A percentile compares a stretch with the other conserved stretches of the same genome.
These are phyloP conservation scores for Centropus bengalensis DNA, from an alignment of 2,113 vertebrate genomes.

Conservation along the genomic window DNA sequence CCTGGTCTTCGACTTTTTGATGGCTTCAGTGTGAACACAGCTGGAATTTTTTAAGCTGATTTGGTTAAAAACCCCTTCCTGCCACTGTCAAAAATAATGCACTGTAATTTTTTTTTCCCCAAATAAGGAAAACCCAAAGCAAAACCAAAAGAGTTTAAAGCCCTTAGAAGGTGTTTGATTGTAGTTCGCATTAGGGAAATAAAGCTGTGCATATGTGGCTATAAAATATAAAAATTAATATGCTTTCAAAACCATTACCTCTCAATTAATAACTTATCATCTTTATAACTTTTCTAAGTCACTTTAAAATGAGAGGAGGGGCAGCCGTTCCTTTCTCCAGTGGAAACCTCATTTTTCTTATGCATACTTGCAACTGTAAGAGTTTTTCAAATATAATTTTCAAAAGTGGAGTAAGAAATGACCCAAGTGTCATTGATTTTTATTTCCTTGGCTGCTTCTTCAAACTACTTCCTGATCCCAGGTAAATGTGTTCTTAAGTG, in stretches of 20 bases:
- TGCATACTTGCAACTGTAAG: not conserved
- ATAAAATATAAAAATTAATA: conserved; percentile 7
- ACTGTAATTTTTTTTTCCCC: not conserved
- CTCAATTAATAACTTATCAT: not conserved
- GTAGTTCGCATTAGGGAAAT: not conserved
- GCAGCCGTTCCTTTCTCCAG: not conserved
- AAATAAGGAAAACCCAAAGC: conserved; percentile 48
- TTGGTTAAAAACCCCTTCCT: conserved; percentile 72
- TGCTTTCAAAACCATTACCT: not conserved
- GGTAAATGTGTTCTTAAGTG: not conserved
- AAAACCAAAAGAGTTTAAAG: conserved; percentile 44
- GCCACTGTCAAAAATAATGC: conserved; percentile 66
- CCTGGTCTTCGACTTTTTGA: conserved; percentile 59
- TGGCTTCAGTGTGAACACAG: conserved; percentile 59
- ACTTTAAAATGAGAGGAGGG: not conserved
- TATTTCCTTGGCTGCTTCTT: not conserved
- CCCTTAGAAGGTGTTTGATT: not conserved
- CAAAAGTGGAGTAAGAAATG: not conserved
- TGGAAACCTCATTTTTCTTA: not conserved
- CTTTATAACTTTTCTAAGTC: not conserved
- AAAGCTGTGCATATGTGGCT: not conserved
- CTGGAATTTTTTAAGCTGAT: conserved; percentile 74
- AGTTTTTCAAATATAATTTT: not conserved
- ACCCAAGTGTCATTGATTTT: not conserved
- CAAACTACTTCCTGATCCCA: not conserved